These are phyloP conservation scores for Meloe dianella DNA, from an alignment of 2,888 invertebrate species.

Conservation along the genomic window DNA sequence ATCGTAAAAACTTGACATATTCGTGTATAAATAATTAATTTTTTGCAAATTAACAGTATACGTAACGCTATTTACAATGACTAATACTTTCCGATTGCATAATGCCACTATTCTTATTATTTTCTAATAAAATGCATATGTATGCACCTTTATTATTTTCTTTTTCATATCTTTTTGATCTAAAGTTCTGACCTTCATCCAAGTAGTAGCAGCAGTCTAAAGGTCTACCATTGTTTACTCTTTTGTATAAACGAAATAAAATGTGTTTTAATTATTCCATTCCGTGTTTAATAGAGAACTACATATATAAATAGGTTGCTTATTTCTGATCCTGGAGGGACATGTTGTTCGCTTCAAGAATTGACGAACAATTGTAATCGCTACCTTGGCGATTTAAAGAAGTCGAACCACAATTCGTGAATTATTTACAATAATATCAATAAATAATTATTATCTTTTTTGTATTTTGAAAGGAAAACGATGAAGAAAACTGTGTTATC, in stretches of 20 bases:
- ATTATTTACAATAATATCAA: no score
- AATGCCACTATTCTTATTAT: neutral
- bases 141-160: neutral
- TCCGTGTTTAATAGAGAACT: neutral
- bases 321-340: no score
- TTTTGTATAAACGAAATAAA: neutral
- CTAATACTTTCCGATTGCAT: neutral
- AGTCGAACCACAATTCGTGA: no score
- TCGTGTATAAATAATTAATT: neutral
- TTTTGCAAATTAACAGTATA: neutral
- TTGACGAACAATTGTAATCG: no score
- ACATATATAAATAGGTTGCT: no score
- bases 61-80: neutral
- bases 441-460: neutral
- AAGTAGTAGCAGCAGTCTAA: neutral
- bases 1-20: neutral
- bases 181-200: constrained; percentile 3
- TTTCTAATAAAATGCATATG: constrained; percentile 5
- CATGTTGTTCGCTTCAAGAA: no score
- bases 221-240: neutral
- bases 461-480: neutral
- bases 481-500: neutral
- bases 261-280: neutral
- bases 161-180: neutral
- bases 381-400: no score